Evolutionary conservation across 1,140 invertebrate genomes (phyloP), one percentile per base, ranked within the genome.

Genomic region (Phocides pigmalion): DNA sequence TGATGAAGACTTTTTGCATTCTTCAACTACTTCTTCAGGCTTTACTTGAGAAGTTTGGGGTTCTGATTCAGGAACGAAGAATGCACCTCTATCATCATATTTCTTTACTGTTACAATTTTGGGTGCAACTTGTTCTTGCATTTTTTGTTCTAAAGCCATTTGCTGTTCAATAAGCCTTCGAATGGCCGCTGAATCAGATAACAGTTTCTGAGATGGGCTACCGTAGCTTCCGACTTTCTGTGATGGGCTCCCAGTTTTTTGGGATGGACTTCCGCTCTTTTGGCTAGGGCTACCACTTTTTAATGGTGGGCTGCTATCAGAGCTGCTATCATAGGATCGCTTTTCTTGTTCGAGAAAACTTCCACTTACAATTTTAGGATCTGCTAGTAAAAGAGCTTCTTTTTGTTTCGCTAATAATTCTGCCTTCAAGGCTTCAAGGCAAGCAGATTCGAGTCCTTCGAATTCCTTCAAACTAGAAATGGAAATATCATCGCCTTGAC

Each of bases 401-500:
- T 98, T 97, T 82, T 97, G 95, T 78, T 97, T 95, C 0, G 96
- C 97, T 67, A 95, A 93, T 17, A 96, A 92, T 90, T 98, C 97
- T 42, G 97, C 95, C 56, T 95, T 93, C 66, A 97, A 95, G 0
- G 95, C 96, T 81, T 97, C 96, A 32, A 95, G 93, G 79, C 98
- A 97, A 16, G 97, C 97, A 63, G 94, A 95, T 87, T 99, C 98
- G 0, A 99, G 87, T 0, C 96, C 95, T 93, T 99, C 98, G 88
- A 99, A 99, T 87, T 99, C 98, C 81, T 98, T 97, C 2, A 98
- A 89, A 14, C 98, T 99, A 3, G 96, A 97, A n/a, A 98, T 86
- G 0, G 97, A 98, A 12, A 98, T 93, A 85, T 98, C 96, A 89
- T 98, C 98, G 15, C 96, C 97, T 78, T 97, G 96, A 72, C 94